A percentile compares a stretch with the other conserved stretches of the same genome.
These are phyloP conservation scores for Suillia variegata DNA, from an alignment of 2,888 invertebrate species.

Conservation along the genomic window DNA sequence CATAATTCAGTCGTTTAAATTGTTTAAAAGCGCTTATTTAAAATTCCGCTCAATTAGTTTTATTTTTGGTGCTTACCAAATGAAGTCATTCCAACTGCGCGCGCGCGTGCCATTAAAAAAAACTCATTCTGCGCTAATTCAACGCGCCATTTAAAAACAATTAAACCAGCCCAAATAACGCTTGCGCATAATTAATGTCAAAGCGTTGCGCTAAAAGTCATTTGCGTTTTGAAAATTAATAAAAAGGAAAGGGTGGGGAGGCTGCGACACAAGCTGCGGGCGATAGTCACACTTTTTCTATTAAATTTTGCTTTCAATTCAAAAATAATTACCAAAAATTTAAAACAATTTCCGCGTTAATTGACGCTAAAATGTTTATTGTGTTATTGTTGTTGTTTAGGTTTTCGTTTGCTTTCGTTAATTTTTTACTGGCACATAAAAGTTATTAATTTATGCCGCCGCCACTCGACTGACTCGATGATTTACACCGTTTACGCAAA, in stretches of 20 bases:
- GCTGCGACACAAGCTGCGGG: background rate
- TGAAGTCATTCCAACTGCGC: no score
- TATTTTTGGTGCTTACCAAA: background rate
- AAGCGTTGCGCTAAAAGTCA: no score
- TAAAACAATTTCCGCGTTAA: background rate
- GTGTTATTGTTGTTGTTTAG: no score
- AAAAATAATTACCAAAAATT: background rate
- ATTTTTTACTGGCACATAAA: background rate
- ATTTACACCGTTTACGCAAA: background rate
- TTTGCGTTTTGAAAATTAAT: no score
- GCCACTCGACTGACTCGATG: background rate
- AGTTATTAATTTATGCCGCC: background rate
- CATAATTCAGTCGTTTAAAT: no score
- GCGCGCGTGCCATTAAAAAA: no score
- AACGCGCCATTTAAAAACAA: conserved; percentile 24
- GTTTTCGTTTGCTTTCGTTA: no score
- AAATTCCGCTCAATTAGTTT: conserved; percentile 10
- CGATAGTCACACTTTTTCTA: background rate
- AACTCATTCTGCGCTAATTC: no score
- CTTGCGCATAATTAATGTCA: background rate
- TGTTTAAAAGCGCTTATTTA: conserved; percentile 18
- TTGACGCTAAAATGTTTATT: background rate
- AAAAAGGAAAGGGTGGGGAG: no score
- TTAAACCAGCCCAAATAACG: conserved; percentile 10
- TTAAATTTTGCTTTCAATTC: background rate